Evolutionary conservation across 1,140 invertebrate species (phyloP), one percentile per base, ranked within the genome.

Genomic region (Oedothorax gibbosus): DNA sequence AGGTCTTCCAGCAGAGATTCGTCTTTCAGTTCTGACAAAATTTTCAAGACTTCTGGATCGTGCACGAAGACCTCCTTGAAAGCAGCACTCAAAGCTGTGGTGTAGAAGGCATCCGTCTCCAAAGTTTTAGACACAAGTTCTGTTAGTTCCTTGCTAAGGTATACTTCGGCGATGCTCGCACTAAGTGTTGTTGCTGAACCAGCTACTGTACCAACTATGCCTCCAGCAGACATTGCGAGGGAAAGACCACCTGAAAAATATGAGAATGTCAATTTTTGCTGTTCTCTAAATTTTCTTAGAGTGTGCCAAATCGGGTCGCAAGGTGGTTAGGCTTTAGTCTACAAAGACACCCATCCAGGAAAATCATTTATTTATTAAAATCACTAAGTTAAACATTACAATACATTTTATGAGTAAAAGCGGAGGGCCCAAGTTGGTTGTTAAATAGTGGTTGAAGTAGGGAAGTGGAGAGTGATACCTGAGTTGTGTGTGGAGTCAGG

Each of bases 41-140:
- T 84, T n/a, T 2, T 20, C 7, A 84, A n/a, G 15, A 84, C 81
- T 8, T 84, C 71, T 50, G 75, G 81, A 49, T 84, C 81, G n/a
- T 84, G 81, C 11, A 76, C 14, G 9, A 84, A 8, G 14, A 84
- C 14, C 50, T 84, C 81, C 10, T 57, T 21, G 50, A 84, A 84
- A 8, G 81, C 81, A 10, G 49, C 72, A 4, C 81, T 76, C 15
- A 84, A 12, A 2, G 81, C 81, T 50, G 20, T 75, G n/a, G 81
- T 84, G 64, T 84, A 76, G 56, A 84, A 76, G 12, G 81, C 72
- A n/a, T 84, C 81, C 2, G 71, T 68, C 56, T 84, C 71, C 12
- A 84, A 18, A 49, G 56, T 72, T 50, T 84, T 76, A 0, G 62
- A 56, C 5, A 51, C 81, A 5, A 14, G 50, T 35, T 84, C 81